These are phyloP conservation scores for Ptycholaimellus sp. DNA, from an alignment of 2,888 invertebrate genomes.

Conservation along the genomic window DNA sequence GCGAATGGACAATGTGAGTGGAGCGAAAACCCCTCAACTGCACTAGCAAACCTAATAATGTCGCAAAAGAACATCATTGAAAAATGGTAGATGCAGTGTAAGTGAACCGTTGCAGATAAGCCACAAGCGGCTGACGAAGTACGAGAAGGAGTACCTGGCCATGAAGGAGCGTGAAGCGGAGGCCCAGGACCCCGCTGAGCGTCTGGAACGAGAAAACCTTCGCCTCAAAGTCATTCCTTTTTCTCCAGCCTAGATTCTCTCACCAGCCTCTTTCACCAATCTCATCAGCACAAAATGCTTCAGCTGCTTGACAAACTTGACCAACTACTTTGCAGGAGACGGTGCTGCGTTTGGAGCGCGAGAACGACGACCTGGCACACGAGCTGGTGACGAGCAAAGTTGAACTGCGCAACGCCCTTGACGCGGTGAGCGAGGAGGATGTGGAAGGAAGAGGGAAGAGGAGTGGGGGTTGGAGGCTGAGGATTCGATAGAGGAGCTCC, in stretches of 20 bases:
- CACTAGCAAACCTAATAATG: no score
- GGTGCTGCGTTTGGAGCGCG: constrained; percentile 36
- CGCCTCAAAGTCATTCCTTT: no score
- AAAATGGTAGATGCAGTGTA: constrained; percentile 1
- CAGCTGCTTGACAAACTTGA: no score
- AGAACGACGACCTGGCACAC: constrained; percentile 38
- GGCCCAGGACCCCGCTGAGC: constrained; percentile 31
- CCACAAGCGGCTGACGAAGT: constrained; percentile 62
- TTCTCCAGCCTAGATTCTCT: no score
- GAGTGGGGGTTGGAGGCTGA: constrained; percentile 25
- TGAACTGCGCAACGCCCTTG: constrained; percentile 34
- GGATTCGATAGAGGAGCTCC: constrained; percentile 29
- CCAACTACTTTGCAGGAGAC: no score
- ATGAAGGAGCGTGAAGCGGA: constrained; percentile 38
- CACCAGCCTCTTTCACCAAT: no score
- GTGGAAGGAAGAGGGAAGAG: constrained; percentile 10
- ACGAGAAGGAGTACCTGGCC: constrained; percentile 62
- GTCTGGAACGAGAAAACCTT: constrained; percentile 25
- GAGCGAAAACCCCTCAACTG: no score
- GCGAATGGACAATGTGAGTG: no score
- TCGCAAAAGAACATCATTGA: no score
- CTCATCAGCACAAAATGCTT: constrained; percentile 29
- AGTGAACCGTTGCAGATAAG: constrained; percentile 23
- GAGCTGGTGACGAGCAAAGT: constrained; percentile 37
- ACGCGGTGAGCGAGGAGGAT: constrained; percentile 18